These are phyloP conservation scores for Ammodytes dubius DNA, from an alignment of 2,113 vertebrate genomes.

Conservation along the genomic window DNA sequence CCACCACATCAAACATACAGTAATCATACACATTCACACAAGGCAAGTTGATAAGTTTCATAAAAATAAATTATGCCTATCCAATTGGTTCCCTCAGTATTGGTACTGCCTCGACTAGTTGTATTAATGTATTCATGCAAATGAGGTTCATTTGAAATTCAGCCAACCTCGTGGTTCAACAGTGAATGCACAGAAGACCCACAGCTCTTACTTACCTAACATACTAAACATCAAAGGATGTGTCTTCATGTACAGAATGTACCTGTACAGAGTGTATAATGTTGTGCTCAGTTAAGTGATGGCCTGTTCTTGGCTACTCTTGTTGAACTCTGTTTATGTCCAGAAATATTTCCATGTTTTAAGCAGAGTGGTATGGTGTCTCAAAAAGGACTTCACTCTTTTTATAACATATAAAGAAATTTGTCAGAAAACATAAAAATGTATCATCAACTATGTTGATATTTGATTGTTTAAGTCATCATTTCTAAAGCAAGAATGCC, in stretches of 20 bases:
- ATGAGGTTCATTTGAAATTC: conserved; percentile 46
- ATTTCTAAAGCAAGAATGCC: no score
- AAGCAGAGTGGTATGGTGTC: neutral
- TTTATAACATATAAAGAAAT: no score
- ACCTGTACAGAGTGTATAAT: neutral
- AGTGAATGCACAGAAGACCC: conserved; percentile 8
- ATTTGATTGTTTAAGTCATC: no score
- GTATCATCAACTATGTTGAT: no score
- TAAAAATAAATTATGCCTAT: neutral
- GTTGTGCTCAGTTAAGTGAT: neutral
- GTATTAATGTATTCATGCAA: conserved; percentile 23
- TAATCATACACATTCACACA: no score
- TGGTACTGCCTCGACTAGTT: conserved; percentile 27
- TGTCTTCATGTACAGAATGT: neutral
- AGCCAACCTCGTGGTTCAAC: conserved; percentile 14
- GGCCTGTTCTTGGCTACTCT: neutral
- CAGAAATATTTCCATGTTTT: neutral
- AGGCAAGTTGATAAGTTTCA: conserved; percentile 26
- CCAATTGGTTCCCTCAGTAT: conserved; percentile 14
- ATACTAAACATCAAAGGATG: neutral
- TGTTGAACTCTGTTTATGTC: neutral
- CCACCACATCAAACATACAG: no score
- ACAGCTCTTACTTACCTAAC: neutral
- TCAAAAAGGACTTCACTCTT: no score
- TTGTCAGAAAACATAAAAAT: no score